phyloP scores from a whole-genome alignment of 2,113 vertebrate species.

The Paraplagusia blochii region DNA sequence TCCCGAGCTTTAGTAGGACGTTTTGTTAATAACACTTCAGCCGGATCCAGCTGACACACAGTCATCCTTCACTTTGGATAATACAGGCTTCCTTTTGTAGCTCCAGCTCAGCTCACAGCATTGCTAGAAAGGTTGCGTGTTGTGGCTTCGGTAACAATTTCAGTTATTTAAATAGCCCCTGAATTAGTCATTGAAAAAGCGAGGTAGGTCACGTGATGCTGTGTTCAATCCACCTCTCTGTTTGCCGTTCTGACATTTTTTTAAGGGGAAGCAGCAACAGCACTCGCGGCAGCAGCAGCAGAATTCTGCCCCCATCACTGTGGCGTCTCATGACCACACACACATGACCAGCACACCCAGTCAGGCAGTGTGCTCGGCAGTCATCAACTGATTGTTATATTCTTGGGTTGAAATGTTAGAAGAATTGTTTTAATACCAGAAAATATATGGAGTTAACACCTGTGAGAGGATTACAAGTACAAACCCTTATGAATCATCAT shows the following conservation, averaged over 20 bases:
- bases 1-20: neutral
- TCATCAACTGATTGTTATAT: conserved; percentile 13
- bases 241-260: conserved; percentile 2
- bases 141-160: conserved; percentile 38
- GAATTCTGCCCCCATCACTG: conserved; percentile 33
- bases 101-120: conserved; percentile 10
- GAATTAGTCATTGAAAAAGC: conserved; percentile 20
- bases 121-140: conserved; percentile 4
- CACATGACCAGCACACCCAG: conserved; percentile 72
- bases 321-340: conserved; percentile 75
- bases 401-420: neutral
- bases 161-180: conserved; percentile 38
- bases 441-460: no score
- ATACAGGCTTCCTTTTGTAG: neutral
- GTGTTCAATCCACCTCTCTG: conserved; percentile 13
- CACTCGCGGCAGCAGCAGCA: conserved; percentile 20
- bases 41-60: neutral
- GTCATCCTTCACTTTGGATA: neutral
- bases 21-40: neutral
- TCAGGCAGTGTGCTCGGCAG: conserved; percentile 24
- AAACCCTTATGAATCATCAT: no score
- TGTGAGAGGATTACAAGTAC: no score
- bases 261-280: conserved; percentile 12
- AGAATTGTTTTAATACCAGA: no score
- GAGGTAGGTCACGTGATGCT: conserved; percentile 33